phyloP scores from a whole-genome alignment of 1,140 invertebrate species.

The Pentalonia nigronervosa region DNA sequence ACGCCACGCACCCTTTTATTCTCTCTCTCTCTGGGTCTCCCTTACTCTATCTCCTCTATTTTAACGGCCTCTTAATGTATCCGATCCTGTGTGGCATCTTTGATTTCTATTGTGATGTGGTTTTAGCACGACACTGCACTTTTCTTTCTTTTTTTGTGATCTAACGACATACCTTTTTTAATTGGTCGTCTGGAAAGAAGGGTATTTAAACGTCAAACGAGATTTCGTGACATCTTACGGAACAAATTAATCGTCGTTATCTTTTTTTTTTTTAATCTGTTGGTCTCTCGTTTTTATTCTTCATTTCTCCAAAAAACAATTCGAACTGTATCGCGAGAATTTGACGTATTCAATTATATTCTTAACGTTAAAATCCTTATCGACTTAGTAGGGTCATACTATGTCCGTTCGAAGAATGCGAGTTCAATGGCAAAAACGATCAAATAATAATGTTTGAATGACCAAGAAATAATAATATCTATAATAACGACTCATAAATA shows the following conservation, averaged over 20 bases:
- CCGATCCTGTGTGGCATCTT: not conserved
- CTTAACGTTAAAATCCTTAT: not conserved
- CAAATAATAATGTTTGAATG: not conserved
- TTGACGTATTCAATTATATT: constrained; percentile 24
- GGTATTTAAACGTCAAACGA: not conserved
- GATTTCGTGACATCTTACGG: not conserved
- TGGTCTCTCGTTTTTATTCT: not conserved
- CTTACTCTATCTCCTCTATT: not conserved
- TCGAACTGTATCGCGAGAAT: not conserved
- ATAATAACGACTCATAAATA: not conserved
- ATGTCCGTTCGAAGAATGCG: not conserved
- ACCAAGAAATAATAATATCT: not conserved
- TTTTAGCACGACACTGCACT: not conserved
- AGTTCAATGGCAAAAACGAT: no score
- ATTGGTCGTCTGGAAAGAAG: not conserved
- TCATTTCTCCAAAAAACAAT: not conserved
- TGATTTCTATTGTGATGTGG: not conserved
- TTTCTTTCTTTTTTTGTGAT: not conserved
- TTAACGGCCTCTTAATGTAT: not conserved
- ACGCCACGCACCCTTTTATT: not conserved
- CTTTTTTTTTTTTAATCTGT: not conserved
- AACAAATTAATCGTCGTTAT: constrained; percentile 11
- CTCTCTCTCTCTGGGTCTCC: not conserved
- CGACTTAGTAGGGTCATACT: not conserved
- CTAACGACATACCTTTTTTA: not conserved